Percentiles rank a stretch among this genome's conserved stretches.
phyloP scores from a whole-genome alignment of 2,113 vertebrate species.

The Calonectris borealis region DNA sequence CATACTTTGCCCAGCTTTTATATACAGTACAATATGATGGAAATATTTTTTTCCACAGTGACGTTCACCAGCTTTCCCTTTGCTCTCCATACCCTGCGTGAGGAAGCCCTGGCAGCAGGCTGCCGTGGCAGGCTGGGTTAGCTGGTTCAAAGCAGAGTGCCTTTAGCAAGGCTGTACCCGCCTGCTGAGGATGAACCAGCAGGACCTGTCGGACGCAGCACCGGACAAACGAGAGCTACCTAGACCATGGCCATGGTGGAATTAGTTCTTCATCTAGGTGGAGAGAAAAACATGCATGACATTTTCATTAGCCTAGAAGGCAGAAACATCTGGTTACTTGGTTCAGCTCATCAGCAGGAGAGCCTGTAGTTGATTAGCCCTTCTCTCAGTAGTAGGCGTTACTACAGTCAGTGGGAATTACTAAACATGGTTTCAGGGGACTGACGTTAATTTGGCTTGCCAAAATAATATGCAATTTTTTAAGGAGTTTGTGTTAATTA shows the following conservation, averaged over 20 bases:
- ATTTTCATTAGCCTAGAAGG: constrained; percentile 58
- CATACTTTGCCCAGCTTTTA: constrained; percentile 61
- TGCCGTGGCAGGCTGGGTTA: not conserved
- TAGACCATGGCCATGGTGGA: constrained; percentile 11
- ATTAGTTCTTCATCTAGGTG: constrained; percentile 45
- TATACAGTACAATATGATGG: not conserved
- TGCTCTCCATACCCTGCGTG: not conserved
- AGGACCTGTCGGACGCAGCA: not conserved
- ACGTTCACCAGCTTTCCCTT: not conserved
- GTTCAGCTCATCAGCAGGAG: constrained; percentile 56
- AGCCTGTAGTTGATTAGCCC: constrained; percentile 48
- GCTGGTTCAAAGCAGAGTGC: not conserved
- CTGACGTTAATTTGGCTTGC: constrained; percentile 59
- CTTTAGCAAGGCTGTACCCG: not conserved
- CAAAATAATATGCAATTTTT: constrained; percentile 72
- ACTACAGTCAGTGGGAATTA: constrained; percentile 51
- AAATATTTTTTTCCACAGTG: not conserved
- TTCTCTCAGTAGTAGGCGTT: constrained; percentile 56
- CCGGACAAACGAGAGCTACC: not conserved
- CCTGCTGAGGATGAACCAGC: not conserved
- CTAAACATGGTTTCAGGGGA: constrained; percentile 52
- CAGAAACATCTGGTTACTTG: constrained; percentile 55
- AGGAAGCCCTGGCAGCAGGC: not conserved
- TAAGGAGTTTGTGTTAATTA: constrained; percentile 68
- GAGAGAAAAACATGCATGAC: constrained; percentile 46